Conservation (phyloP, 2,797 vertebrate species). For the Rhinoraja longicauda region DNA sequence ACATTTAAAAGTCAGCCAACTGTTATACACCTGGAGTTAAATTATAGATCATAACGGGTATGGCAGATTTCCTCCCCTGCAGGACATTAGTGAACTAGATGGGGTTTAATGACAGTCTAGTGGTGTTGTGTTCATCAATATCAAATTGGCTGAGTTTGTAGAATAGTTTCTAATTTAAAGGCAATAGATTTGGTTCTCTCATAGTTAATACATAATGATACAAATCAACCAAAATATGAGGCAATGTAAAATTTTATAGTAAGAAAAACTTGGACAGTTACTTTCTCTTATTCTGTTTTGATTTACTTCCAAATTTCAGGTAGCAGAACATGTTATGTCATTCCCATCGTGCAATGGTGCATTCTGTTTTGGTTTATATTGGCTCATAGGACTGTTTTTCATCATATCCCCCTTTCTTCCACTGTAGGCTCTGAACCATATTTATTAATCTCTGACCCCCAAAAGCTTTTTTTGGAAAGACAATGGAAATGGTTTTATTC, state of each 20-base stretch:
- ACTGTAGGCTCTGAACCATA: neutral
- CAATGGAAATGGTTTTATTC: neutral
- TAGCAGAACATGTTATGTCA: neutral
- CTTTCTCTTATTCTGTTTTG: neutral
- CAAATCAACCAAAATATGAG: neutral
- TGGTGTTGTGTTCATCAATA: no score
- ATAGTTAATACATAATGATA: neutral
- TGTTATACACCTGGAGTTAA: no score
- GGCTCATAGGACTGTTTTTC: no score
- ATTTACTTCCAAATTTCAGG: neutral
- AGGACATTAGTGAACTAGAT: no score
- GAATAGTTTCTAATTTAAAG: neutral
- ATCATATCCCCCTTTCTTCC: neutral
- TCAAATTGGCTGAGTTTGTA: no score
- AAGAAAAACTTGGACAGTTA: neutral
- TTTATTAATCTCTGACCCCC: neutral
- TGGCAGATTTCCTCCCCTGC: no score
- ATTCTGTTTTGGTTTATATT: no score
- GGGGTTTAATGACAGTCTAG: no score
- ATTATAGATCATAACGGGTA: no score
- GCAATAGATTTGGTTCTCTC: neutral
- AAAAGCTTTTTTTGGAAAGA: no score
- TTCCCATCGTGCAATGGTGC: neutral
- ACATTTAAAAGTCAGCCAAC: no score
- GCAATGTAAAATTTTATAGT: neutral